These are phyloP conservation scores for Myotis lucifugus DNA, from an alignment of 2,113 vertebrate genomes.

Conservation along the genomic window DNA sequence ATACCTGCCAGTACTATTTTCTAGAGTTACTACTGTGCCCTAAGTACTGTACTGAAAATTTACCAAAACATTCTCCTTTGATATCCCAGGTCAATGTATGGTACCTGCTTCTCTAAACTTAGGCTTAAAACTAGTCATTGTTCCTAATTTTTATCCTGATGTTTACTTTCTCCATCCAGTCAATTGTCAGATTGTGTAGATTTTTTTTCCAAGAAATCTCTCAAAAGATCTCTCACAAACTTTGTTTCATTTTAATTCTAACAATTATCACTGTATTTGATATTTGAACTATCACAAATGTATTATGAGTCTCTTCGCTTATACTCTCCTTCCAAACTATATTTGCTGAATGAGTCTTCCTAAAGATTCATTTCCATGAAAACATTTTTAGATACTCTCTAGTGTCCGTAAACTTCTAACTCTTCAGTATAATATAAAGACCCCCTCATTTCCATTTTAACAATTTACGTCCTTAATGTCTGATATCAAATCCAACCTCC, in stretches of 20 bases:
- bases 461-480: not conserved
- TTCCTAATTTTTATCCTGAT: not conserved
- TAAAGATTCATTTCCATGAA: not conserved
- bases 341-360: not conserved
- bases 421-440: not conserved
- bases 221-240: not conserved
- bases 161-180: slow-evolving; percentile 30
- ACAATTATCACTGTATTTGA: not conserved
- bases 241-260: slow-evolving; percentile 16
- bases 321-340: not conserved
- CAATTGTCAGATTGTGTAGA: not conserved
- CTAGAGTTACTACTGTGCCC: not conserved
- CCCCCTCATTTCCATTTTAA: not conserved
- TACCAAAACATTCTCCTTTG: not conserved
- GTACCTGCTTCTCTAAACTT: not conserved
- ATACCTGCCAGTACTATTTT: slow-evolving; percentile 7
- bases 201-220: not conserved
- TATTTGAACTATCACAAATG: not conserved
- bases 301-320: not conserved
- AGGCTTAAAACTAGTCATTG: not conserved
- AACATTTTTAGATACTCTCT: not conserved
- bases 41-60: not conserved
- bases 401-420: not conserved
- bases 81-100: not conserved
- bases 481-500: not conserved